A percentile compares a stretch with the other conserved stretches of the same genome.
phyloP scores from a whole-genome alignment of 2,113 vertebrate genomes.

The Halichoeres trimaculatus region DNA sequence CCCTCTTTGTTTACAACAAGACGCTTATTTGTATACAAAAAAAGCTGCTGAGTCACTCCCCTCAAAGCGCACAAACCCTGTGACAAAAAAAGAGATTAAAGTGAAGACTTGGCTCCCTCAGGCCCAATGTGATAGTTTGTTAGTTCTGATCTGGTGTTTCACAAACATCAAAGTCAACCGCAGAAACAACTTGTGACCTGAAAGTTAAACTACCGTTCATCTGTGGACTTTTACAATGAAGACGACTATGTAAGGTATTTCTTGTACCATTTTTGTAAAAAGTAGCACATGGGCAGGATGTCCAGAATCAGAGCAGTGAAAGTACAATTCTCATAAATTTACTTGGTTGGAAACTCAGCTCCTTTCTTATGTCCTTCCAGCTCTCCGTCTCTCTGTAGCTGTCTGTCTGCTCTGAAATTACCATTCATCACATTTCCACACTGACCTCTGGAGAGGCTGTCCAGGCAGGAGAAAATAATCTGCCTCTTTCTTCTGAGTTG shows the following conservation, averaged over 20 bases:
- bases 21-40: no score
- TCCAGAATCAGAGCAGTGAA: slow-evolving; percentile 24
- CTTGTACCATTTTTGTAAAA: not conserved
- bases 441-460: slow-evolving; percentile 63
- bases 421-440: slow-evolving; percentile 62
- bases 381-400: slow-evolving; percentile 36
- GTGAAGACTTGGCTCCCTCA: not conserved
- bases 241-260: no score
- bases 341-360: slow-evolving; percentile 45
- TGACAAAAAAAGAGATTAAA: not conserved
- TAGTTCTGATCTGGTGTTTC: not conserved
- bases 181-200: not conserved
- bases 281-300: slow-evolving; percentile 5
- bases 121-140: not conserved
- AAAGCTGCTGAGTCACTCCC: not conserved
- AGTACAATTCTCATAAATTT: slow-evolving; percentile 48
- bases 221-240: not conserved
- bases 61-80: not conserved
- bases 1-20: not conserved
- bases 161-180: not conserved
- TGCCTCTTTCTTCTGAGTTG: slow-evolving; percentile 15
- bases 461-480: slow-evolving; percentile 26
- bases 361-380: slow-evolving; percentile 53
- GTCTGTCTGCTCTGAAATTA: slow-evolving; percentile 62
- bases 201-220: not conserved